A percentile compares a stretch with the other conserved stretches of the same genome.
These are phyloP conservation scores for Hydropsyche betteni DNA, from an alignment of 2,888 invertebrate genomes.

Conservation along the genomic window DNA sequence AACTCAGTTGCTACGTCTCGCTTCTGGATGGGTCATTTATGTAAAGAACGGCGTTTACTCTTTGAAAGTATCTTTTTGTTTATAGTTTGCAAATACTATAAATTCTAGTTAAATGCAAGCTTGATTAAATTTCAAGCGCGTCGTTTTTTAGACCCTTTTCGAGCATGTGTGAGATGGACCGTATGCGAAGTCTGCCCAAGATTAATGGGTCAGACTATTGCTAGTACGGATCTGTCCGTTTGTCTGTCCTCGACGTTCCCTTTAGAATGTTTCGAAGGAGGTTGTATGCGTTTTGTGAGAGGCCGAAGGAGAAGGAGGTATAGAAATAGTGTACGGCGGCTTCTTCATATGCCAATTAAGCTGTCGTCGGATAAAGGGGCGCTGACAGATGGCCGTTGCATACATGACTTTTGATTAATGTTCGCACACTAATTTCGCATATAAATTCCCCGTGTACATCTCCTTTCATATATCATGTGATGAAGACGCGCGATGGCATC, in stretches of 20 bases:
- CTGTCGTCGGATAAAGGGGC: conserved; percentile 38
- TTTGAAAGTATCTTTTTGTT: conserved; percentile 2
- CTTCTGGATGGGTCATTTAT: neutral
- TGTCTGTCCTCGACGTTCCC: neutral
- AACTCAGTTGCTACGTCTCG: neutral
- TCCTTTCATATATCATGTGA: too few relatives aligned
- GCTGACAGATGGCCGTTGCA: conserved; percentile 24
- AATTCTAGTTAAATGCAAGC: neutral
- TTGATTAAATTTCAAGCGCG: too few relatives aligned
- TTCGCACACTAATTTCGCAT: conserved; percentile 18
- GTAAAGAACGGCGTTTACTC: neutral
- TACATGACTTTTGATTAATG: conserved; percentile 38
- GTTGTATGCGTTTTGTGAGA: too few relatives aligned
- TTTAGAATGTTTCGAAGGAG: neutral
- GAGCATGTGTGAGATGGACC: conserved; percentile 1
- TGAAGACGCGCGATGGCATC: too few relatives aligned
- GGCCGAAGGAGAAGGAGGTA: neutral
- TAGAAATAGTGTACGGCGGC: conserved; percentile 1
- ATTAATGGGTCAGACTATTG: conserved; percentile 39
- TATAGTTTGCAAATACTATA: too few relatives aligned
- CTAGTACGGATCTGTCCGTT: neutral
- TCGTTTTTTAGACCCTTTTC: too few relatives aligned
- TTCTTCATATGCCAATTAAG: conserved; percentile 41
- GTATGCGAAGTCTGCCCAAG: conserved; percentile 24
- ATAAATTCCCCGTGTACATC: conserved; percentile 3